Evolutionary conservation across 2,888 invertebrate genomes (phyloP), one percentile per base, ranked within the genome.

Genomic region (Mythimna vitellina): DNA sequence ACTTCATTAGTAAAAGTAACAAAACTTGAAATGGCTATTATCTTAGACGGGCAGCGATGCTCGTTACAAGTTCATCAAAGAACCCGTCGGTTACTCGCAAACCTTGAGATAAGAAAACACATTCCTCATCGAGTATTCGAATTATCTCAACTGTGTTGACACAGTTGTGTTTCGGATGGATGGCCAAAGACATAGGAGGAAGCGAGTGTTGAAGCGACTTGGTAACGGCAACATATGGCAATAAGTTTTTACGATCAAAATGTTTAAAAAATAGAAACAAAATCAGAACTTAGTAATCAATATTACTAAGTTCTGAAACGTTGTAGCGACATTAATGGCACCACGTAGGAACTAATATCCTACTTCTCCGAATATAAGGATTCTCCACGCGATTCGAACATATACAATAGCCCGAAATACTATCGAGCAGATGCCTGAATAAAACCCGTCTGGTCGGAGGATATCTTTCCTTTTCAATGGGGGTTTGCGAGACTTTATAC

Each of bases 101-200:
- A 92, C 92, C 91, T 89, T 73, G 79, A 91, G 95, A 95, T 95
- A 95, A 94, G 94, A 92, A 93, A 92, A 93, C 92, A 94, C 92
- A 94, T 94, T 93, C 92, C 92, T 92, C 93, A 92, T 92, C 91
- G 92, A 93, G 91, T 91, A 93, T 93, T 93, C 91, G 93, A 94
- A 94, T 95, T 95, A 96, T 95, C 94, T 94, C 87, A 76, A 86
- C 88, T 81, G 82, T 95, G 93, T 95, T 95, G 94, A 94, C 93
- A 94, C 94, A 95, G 94, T 94, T 94, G 93, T 89, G 90, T 89
- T 89, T 86, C 86, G 76, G 74, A 67, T 70, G 65, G 65, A 29
- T 81, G 88, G 85, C 65, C 4, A 51, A 79, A 89, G 82, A 49
- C 49, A 82, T 46, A 73, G 83, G 84, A 68, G 56, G 12, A 5